phyloP scores from a whole-genome alignment of 1,140 invertebrate species.

The Bombus sibiricus region DNA sequence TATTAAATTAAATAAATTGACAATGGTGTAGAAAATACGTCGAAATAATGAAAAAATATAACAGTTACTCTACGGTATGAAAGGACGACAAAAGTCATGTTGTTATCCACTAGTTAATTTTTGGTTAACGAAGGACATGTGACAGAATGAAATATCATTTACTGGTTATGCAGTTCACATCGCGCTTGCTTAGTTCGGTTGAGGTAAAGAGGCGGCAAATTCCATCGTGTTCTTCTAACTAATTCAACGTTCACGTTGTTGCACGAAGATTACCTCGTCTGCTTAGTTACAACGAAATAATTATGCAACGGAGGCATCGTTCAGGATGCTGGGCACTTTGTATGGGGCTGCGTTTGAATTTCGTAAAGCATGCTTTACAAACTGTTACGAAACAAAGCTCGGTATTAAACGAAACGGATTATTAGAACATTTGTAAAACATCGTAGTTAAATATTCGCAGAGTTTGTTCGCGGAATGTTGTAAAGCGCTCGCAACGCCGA shows the following conservation, averaged over 20 bases:
- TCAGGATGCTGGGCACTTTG: background rate
- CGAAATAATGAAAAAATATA: background rate
- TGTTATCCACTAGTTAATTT: background rate
- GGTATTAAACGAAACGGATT: slow-evolving; percentile 19
- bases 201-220: background rate
- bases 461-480: slow-evolving; percentile 17
- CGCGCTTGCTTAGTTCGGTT: background rate
- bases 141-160: background rate
- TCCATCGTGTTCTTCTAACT: background rate
- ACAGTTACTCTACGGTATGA: background rate
- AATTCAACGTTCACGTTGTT: background rate
- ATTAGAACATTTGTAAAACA: slow-evolving; percentile 46
- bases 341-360: background rate
- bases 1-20: too few species aligned
- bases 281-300: slow-evolving; percentile 27
- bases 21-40: too few species aligned
- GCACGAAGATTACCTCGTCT: slow-evolving; percentile 1
- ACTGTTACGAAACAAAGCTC: background rate
- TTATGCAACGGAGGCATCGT: slow-evolving; percentile 4
- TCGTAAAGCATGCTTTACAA: background rate
- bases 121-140: background rate
- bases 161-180: background rate
- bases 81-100: background rate
- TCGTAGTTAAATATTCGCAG: background rate
- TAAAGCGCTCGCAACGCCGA: background rate